phyloP scores from a whole-genome alignment of 2,797 vertebrate species.

The Pangasius macronema region DNA sequence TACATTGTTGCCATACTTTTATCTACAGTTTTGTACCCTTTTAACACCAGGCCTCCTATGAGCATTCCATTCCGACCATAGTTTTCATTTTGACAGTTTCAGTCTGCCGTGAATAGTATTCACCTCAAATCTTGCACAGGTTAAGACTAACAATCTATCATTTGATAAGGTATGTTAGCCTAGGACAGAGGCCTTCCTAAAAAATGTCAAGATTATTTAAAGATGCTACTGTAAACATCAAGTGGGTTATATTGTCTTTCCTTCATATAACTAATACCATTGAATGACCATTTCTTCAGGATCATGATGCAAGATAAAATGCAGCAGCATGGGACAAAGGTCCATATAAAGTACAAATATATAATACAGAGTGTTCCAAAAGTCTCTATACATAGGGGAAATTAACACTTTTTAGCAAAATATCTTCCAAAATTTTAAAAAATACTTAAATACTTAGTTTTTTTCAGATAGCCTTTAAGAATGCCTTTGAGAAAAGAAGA shows the following conservation, averaged over 20 bases:
- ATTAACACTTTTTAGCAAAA: too few species aligned
- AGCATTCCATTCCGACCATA: slow-evolving; percentile 73
- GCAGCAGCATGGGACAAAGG: neutral
- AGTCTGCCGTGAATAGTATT: slow-evolving; percentile 49
- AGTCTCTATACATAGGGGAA: too few species aligned
- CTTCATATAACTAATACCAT: neutral
- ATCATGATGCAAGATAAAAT: neutral
- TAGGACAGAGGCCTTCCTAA: neutral
- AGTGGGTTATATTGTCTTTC: neutral
- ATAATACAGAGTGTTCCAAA: neutral
- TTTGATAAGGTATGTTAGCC: neutral
- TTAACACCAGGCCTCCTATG: slow-evolving; percentile 57
- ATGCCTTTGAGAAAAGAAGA: too few species aligned
- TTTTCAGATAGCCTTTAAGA: too few species aligned
- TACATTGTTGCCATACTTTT: slow-evolving; percentile 30
- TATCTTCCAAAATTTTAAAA: too few species aligned
- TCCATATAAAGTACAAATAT: neutral
- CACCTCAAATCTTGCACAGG: slow-evolving; percentile 60
- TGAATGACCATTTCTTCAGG: neutral
- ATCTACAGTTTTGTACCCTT: neutral
- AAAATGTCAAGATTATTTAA: neutral
- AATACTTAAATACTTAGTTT: too few species aligned
- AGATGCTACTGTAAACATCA: neutral
- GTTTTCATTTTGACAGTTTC: slow-evolving; percentile 62
- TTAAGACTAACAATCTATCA: slow-evolving; percentile 57